A percentile compares a stretch with the other conserved stretches of the same genome.
Evolutionary conservation across 1,140 invertebrate genomes (phyloP).

Genomic region (Neodiprion virginianus): DNA sequence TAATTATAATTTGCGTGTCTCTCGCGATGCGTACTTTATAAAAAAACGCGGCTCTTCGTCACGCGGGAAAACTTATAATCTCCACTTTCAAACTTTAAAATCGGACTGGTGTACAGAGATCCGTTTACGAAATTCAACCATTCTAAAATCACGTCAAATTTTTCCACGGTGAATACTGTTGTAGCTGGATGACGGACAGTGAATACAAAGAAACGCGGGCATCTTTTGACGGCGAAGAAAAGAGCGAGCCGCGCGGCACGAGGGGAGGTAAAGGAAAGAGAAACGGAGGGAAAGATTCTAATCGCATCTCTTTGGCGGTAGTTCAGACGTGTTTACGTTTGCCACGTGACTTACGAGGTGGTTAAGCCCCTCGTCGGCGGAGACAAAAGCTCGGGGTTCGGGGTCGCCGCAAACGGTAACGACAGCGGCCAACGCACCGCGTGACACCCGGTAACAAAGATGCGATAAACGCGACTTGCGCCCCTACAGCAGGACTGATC

Average conservation of each 20-base stretch:
- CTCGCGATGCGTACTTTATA: too few relatives aligned
- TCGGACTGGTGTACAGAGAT: too few relatives aligned
- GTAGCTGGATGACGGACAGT: neutral
- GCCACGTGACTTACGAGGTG: slow-evolving; percentile 40
- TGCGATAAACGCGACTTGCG: neutral
- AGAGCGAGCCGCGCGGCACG: neutral
- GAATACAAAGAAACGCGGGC: neutral
- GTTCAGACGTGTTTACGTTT: slow-evolving; percentile 33
- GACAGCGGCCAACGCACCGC: neutral
- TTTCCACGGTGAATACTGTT: too few relatives aligned
- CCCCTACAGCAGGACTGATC: too few relatives aligned
- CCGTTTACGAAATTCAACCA: too few relatives aligned
- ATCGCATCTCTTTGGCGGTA: slow-evolving; percentile 34
- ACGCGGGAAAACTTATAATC: too few relatives aligned
- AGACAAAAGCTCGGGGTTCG: slow-evolving; percentile 37
- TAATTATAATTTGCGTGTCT: too few relatives aligned
- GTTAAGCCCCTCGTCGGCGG: slow-evolving; percentile 29
- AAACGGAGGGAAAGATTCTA: slow-evolving; percentile 42
- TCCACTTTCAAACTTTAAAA: too few relatives aligned
- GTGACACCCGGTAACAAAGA: neutral
- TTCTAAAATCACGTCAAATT: too few relatives aligned
- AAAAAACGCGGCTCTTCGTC: too few relatives aligned
- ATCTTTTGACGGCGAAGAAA: neutral
- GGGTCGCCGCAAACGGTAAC: neutral
- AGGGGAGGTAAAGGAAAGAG: slow-evolving; percentile 21